Conservation (phyloP, 2,113 vertebrate genomes). For the Euleptes europaea region DNA sequence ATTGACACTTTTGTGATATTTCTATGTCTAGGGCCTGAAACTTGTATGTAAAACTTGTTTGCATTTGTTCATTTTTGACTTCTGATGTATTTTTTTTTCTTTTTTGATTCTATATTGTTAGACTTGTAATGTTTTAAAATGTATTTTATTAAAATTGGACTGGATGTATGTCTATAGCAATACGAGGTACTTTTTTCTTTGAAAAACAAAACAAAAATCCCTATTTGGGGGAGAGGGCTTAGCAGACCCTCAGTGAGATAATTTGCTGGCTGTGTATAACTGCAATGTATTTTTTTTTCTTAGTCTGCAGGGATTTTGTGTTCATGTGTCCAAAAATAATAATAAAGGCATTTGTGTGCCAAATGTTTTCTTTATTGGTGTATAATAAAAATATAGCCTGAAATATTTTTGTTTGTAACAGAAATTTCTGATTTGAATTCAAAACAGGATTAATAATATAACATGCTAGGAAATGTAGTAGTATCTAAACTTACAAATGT, state of each 20-base stretch:
- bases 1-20: constrained; percentile 75
- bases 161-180: constrained; percentile 90
- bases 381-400: constrained; percentile 65
- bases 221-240: constrained; percentile 62
- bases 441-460: constrained; percentile 46
- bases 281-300: constrained; percentile 81
- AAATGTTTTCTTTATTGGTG: constrained; percentile 74
- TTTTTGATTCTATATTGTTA: constrained; percentile 82
- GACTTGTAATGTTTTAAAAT: constrained; percentile 83
- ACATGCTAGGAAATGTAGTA: background rate
- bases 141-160: constrained; percentile 84
- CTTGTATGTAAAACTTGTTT: constrained; percentile 81
- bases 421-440: constrained; percentile 60
- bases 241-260: constrained; percentile 73
- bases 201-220: constrained; percentile 67
- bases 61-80: constrained; percentile 85
- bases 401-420: constrained; percentile 63
- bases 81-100: constrained; percentile 72
- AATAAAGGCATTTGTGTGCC: constrained; percentile 94
- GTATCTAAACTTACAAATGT: no score
- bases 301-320: constrained; percentile 98
- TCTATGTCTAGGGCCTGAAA: constrained; percentile 80
- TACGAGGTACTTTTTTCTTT: constrained; percentile 85
- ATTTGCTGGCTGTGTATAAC: constrained; percentile 80
- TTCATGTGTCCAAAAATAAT: constrained; percentile 95